A percentile compares a stretch with the other conserved stretches of the same genome.
Conservation (phyloP, 2,797 vertebrate species). For the Lophotriccus pileatus region DNA sequence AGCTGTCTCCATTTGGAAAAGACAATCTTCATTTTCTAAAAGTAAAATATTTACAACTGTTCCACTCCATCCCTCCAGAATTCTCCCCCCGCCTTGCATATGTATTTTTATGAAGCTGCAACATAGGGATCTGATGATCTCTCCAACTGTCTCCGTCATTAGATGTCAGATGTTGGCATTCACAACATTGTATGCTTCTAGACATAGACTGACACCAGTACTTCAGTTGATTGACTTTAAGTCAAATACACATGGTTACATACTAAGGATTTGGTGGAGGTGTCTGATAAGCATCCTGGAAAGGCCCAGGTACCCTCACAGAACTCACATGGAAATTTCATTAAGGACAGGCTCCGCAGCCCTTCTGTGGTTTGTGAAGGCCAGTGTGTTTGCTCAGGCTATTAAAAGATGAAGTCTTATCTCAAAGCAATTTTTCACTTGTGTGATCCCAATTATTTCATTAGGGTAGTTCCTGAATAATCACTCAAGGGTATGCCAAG, state of each 20-base stretch:
- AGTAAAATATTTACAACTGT: slow-evolving; percentile 59
- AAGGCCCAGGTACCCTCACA: background rate
- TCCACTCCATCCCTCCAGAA: slow-evolving; percentile 31
- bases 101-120: slow-evolving; percentile 10
- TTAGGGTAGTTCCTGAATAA: background rate
- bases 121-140: background rate
- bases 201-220: background rate
- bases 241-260: background rate
- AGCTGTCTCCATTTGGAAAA: slow-evolving; percentile 48
- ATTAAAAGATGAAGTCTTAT: background rate
- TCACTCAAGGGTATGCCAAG: background rate
- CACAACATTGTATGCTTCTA: background rate
- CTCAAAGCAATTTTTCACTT: background rate
- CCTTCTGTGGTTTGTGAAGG: background rate
- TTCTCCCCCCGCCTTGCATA: background rate
- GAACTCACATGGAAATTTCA: background rate
- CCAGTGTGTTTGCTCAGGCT: background rate
- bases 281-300: background rate
- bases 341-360: background rate
- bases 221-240: slow-evolving; percentile 8
- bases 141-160: background rate
- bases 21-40: background rate
- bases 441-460: slow-evolving; percentile 10
- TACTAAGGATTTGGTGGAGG: background rate
- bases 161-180: slow-evolving; percentile 8